Evolutionary conservation across 2,113 vertebrate species (phyloP).

Genomic region (Platysteira castanea): DNA sequence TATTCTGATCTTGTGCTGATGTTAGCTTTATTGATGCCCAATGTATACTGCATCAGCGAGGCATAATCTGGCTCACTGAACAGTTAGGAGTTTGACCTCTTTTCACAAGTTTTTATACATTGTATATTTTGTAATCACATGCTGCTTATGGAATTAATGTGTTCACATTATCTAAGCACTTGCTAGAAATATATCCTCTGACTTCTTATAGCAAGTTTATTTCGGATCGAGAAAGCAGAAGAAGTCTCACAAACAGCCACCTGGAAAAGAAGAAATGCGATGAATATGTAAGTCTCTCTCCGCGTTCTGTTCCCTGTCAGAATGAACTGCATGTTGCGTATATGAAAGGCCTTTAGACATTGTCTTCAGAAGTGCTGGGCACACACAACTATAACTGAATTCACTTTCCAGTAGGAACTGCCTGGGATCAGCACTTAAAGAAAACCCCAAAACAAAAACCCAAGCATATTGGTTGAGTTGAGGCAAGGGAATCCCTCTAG

Average conservation of each 20-base stretch:
- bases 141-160: background rate
- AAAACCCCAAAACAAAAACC: background rate
- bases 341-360: background rate
- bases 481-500: background rate
- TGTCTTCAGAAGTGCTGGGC: background rate
- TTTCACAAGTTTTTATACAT: background rate
- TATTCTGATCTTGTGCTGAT: background rate
- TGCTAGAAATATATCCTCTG: slow-evolving; percentile 27
- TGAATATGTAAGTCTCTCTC: slow-evolving; percentile 73
- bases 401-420: background rate
- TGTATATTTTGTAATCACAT: background rate
- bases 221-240: slow-evolving; percentile 78
- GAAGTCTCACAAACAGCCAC: slow-evolving; percentile 78
- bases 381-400: background rate
- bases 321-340: background rate
- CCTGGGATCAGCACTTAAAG: background rate
- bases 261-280: slow-evolving; percentile 80
- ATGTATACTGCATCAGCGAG: background rate
- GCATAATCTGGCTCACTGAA: background rate
- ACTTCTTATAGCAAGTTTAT: slow-evolving; percentile 78
- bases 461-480: background rate
- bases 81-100: background rate
- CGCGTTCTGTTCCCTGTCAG: background rate
- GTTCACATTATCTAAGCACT: background rate
- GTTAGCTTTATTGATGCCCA: background rate